Conservation (phyloP, 2,888 invertebrate genomes). For the Folsomia candida region DNA sequence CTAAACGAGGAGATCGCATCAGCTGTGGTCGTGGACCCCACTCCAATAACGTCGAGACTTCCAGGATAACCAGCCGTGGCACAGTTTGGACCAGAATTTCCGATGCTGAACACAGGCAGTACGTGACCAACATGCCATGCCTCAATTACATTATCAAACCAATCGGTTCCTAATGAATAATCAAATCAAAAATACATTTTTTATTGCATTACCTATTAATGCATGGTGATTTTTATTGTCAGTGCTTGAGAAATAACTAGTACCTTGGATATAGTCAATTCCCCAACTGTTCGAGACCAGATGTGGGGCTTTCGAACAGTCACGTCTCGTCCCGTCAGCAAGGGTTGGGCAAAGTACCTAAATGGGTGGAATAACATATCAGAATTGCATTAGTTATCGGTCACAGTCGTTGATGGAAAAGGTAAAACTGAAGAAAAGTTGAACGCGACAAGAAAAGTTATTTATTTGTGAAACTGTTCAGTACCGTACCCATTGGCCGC, state of each 20-base stretch:
- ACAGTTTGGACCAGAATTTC: conserved; percentile 22
- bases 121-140: conserved; percentile 16
- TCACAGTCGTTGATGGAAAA: no score
- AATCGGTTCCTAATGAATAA: no score
- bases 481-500: background rate
- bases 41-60: conserved; percentile 16
- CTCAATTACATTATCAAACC: conserved; percentile 2
- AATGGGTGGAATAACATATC: no score
- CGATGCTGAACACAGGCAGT: conserved; percentile 19
- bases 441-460: no score
- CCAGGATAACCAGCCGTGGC: conserved; percentile 20
- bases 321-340: background rate
- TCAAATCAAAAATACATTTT: no score
- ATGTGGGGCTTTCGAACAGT: conserved; percentile 25
- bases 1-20: conserved; percentile 7
- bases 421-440: no score
- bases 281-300: conserved; percentile 26
- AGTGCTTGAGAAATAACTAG: no score
- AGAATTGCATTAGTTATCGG: no score
- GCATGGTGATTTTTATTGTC: no score
- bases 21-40: conserved; percentile 13
- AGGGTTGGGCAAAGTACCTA: background rate
- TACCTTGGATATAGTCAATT: conserved; percentile 22
- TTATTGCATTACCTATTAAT: no score
- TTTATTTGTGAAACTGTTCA: no score